These are phyloP conservation scores for Vidua macroura DNA, from an alignment of 2,113 vertebrate genomes.

Conservation along the genomic window DNA sequence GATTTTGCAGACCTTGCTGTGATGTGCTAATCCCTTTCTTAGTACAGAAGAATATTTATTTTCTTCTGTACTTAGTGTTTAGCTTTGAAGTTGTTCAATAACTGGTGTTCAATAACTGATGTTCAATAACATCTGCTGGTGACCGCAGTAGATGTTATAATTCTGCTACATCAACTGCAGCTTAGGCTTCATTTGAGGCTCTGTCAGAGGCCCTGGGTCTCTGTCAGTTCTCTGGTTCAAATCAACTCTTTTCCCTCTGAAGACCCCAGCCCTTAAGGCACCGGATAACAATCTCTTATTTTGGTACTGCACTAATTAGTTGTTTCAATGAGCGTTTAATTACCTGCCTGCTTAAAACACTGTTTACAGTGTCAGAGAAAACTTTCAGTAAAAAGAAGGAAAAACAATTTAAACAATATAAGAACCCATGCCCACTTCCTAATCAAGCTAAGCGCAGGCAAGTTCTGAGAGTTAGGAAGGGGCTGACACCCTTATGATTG, in stretches of 20 bases:
- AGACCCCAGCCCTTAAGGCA: slow-evolving; percentile 11
- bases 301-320: neutral
- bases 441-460: neutral
- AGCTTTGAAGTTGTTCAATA: slow-evolving; percentile 53
- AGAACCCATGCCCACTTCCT: neutral
- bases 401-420: neutral
- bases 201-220: neutral
- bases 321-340: neutral
- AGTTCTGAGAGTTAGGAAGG: neutral
- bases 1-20: slow-evolving; percentile 9
- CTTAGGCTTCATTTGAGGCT: neutral
- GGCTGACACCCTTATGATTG: neutral
- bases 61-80: slow-evolving; percentile 23
- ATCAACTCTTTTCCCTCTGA: neutral
- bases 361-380: neutral
- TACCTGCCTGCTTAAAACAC: neutral
- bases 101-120: neutral
- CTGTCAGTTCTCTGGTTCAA: neutral
- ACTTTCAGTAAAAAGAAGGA: neutral
- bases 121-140: slow-evolving; percentile 44
- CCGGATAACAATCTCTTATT: neutral
- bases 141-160: slow-evolving; percentile 34
- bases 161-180: neutral
- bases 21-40: slow-evolving; percentile 46
- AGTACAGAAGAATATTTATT: slow-evolving; percentile 26